Evolutionary conservation across 2,797 vertebrate genomes (phyloP), one percentile per base, ranked within the genome.

Genomic region (Lophotriccus pileatus): DNA sequence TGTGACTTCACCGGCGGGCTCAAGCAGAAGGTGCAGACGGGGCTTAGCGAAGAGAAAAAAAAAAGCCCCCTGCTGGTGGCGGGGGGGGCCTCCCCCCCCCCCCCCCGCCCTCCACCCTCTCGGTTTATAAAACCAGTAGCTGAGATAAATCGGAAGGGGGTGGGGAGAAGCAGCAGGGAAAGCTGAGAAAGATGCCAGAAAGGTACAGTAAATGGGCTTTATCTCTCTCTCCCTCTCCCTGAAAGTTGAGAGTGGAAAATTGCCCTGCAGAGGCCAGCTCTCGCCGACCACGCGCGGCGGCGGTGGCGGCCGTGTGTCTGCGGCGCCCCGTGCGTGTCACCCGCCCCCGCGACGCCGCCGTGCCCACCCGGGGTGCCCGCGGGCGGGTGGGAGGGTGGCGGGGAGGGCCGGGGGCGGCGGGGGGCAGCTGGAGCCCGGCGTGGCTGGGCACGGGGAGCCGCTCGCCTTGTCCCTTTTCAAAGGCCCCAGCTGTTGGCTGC

Each of bases 1-100:
- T 98, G 97, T 98, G 98, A 98, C 98, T 98, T 98, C 98, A 98
- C 97, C 94, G 89, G 93, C 96, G 64, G 91, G 95, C 97, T 97
- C 79, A 76, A 97, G 97, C 97, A 96, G 97, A 97, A 97, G 97
- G 97, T 97, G 97, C 97, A 63, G 95, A 97, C 96, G 89, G 96
- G 97, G 96, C 97, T 96, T 97, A 96, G 93, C 84, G 95, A 59
- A 60, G 90, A 95, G 96, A 95, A 96, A 94, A 88, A 44, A 44
- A 88, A 44, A 44, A 44, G 55, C 83, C 94, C 96, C 94, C 89
- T 39, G n/a, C n/a, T n/a, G n/a, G n/a, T n/a, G n/a, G n/a, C n/a
- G n/a, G n/a, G n/a, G n/a, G n/a, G n/a, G n/a, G n/a, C n/a, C n/a
- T n/a, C n/a, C 41, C 56, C 77, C 41, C 49, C 60, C 55, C 58